Evolutionary conservation across 2,113 vertebrate species (phyloP).

Genomic region (Strix aluco): DNA sequence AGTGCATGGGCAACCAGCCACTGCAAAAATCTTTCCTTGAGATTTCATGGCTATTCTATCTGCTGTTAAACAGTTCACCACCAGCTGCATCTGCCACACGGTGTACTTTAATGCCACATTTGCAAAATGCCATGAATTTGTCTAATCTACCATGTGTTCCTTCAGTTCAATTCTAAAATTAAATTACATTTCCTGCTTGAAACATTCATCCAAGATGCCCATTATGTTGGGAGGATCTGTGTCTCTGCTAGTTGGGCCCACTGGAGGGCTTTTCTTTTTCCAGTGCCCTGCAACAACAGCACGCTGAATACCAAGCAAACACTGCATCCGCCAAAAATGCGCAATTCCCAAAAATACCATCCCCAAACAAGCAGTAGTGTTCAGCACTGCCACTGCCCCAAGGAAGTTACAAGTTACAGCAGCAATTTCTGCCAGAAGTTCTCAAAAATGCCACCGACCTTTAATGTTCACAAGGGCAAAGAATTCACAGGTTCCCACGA

Average conservation of each 20-base stretch:
- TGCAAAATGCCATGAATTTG: neutral
- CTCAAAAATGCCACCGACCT: neutral
- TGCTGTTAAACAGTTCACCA: neutral
- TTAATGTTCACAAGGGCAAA: neutral
- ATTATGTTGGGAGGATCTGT: neutral
- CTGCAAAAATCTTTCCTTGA: neutral
- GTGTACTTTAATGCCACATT: neutral
- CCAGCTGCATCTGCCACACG: neutral
- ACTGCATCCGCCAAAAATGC: neutral
- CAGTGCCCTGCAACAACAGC: neutral
- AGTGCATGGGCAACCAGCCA: neutral
- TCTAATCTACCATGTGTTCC: neutral
- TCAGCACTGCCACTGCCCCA: neutral
- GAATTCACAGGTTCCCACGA: neutral
- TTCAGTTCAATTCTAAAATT: neutral
- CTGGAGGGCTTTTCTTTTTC: neutral
- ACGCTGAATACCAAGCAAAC: neutral
- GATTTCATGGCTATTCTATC: neutral
- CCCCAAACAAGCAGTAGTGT: neutral
- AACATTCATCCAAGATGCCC: neutral
- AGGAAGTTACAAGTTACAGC: neutral
- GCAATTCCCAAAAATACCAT: neutral
- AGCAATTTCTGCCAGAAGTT: neutral
- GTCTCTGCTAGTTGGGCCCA: neutral
- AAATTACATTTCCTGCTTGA: neutral